Conservation (phyloP, 2,113 vertebrate genomes). For the Epinephelus cyanopodus region DNA sequence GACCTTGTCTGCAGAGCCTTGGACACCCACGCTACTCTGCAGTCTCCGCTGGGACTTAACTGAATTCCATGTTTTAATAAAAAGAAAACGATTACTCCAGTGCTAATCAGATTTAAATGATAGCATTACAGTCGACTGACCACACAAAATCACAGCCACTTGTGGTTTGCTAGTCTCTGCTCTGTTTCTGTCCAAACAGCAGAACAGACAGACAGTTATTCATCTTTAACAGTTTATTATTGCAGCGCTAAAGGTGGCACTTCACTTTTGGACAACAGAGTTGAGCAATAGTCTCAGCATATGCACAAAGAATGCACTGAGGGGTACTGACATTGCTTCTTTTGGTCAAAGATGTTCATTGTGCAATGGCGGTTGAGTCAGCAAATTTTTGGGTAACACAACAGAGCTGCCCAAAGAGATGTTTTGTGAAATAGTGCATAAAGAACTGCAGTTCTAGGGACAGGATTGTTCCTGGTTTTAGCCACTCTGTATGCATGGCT, state of each 20-base stretch:
- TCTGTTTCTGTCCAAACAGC: conserved; percentile 35
- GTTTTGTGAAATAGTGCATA: conserved; percentile 40
- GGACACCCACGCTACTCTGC: conserved; percentile 45
- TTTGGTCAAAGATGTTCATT: conserved; percentile 43
- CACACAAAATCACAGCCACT: conserved; percentile 13
- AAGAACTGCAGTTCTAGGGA: conserved; percentile 20
- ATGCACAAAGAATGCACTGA: conserved; percentile 7
- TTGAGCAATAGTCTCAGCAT: conserved; percentile 30
- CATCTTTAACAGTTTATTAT: conserved; percentile 33
- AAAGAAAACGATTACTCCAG: conserved; percentile 55
- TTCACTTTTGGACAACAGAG: conserved; percentile 23
- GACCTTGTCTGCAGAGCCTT: conserved; percentile 43
- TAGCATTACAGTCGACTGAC: conserved; percentile 11
- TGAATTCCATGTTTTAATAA: conserved; percentile 57
- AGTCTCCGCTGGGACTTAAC: conserved; percentile 47
- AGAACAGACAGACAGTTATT: conserved; percentile 35
- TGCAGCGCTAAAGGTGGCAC: conserved; percentile 14
- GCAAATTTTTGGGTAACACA: conserved; percentile 22
- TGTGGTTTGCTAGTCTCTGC: conserved; percentile 39
- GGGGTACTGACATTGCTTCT: conserved; percentile 31
- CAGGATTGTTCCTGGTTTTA: conserved; percentile 28
- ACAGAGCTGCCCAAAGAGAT: conserved; percentile 24
- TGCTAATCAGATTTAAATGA: conserved; percentile 54
- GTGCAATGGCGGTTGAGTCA: conserved; percentile 39
- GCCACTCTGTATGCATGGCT: neutral